A percentile compares a stretch with the other conserved stretches of the same genome.
phyloP scores from a whole-genome alignment of 2,113 vertebrate genomes.

The Pavo muticus region DNA sequence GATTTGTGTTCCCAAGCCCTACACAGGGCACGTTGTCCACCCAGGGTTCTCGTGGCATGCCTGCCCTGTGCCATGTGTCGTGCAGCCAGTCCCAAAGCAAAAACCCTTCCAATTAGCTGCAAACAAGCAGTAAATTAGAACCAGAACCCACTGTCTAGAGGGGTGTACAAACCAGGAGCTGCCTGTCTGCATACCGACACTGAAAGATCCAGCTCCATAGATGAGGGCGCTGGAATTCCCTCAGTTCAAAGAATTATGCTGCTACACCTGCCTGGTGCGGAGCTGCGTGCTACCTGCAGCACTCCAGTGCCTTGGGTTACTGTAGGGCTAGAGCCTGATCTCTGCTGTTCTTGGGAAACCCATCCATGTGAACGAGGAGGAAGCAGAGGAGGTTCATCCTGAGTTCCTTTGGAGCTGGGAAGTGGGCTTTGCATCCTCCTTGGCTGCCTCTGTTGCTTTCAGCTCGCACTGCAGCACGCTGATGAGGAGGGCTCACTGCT shows the following conservation, averaged over 20 bases:
- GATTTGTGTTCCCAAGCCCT: neutral
- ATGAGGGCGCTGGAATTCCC: neutral
- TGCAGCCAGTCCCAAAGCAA: neutral
- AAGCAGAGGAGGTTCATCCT: neutral
- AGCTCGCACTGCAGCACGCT: fast-evolving
- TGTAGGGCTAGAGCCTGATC: neutral
- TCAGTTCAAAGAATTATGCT: neutral
- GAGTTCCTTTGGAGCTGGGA: neutral
- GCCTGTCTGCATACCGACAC: neutral
- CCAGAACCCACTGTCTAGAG: neutral
- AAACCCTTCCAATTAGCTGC: neutral
- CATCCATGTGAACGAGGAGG: neutral
- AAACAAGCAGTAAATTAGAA: neutral
- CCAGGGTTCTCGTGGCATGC: neutral
- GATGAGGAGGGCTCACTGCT: neutral
- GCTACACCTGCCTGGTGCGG: neutral
- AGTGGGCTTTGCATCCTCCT: neutral
- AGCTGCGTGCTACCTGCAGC: neutral
- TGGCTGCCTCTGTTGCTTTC: neutral
- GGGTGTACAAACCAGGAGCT: neutral
- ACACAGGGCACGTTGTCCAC: neutral
- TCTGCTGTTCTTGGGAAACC: neutral
- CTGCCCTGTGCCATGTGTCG: neutral
- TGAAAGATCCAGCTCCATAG: neutral
- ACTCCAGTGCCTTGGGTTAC: neutral